Base-by-base conservation (phyloP, 2,113 vertebrate genomes). In the Leuciscus idus region DNA sequence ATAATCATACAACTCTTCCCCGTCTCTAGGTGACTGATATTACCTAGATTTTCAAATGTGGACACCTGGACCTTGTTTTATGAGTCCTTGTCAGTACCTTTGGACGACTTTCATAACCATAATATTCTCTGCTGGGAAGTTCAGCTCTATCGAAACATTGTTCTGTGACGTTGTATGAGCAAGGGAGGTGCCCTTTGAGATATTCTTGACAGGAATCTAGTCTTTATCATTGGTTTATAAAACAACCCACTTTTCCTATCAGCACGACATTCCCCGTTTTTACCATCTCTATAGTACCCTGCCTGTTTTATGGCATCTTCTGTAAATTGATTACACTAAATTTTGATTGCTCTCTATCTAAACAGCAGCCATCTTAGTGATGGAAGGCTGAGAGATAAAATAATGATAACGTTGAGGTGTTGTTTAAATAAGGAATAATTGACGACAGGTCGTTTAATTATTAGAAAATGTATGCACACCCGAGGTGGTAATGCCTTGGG, bases 141-240 rank as follows among this genome's bases (percentile, higher is more conserved):
- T 80, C 55, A 80, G 19, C 77, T 61, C 75, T 55, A 55, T 77
- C 43, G 78, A 82, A 82, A 87, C 11, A 43, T 12, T 7, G 28
- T 62, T 72, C n/a, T 17, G 8, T 39, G 43, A 12, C 36, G 0
- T 17, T 23, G 62, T 21, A 55, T 9, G 30, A 83, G 17, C 19
- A n/a, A 81, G 10, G 33, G 55, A 36, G 4, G 30, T 85, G 11
- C 57, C 59, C 33, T 68, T 46, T n/a, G 26, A 57, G n/a, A 85
- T 83, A 43, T 21, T 61, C 64, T 13, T 55, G 48, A 78, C 79
- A 46, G 30, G 26, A 85, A 80, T 68, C 77, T 52, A 21, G 2
- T 39, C n/a, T 80, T 87, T 89, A 80, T 89, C 80, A 85, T 68
- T 23, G 85, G 79, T 86, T 85, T 85, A 83, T 85, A 83, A 83